phyloP scores from a whole-genome alignment of 2,797 vertebrate genomes.

The Lycodopsis pacificus region DNA sequence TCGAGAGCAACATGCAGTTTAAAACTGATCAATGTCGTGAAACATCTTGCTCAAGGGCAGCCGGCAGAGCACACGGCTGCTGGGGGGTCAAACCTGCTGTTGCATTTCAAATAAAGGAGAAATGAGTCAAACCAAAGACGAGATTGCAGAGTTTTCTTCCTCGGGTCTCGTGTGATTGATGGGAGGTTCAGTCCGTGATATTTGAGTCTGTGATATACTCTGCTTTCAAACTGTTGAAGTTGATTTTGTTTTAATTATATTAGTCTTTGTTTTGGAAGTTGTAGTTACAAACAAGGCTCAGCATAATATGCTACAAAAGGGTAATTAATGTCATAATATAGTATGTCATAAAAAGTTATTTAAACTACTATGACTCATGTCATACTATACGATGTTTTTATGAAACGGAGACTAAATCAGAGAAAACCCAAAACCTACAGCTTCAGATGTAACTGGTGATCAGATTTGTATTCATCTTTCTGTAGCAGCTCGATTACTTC shows the following conservation, averaged over 20 bases:
- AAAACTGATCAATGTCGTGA: slow-evolving; percentile 29
- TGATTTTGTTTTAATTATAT: too few relatives aligned
- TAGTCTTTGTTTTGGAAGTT: too few relatives aligned
- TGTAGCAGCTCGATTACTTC: not conserved
- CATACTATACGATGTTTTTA: too few relatives aligned
- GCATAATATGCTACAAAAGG: too few relatives aligned
- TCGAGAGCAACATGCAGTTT: slow-evolving; percentile 11
- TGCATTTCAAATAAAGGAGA: slow-evolving; percentile 63
- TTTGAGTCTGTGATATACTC: too few relatives aligned
- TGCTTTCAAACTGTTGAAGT: too few relatives aligned
- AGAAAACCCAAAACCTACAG: not conserved
- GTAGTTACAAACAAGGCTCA: too few relatives aligned
- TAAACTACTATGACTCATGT: too few relatives aligned
- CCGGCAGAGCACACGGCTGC: slow-evolving; percentile 34
- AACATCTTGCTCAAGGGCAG: slow-evolving; percentile 33
- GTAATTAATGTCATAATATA: not conserved
- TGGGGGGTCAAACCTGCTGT: slow-evolving; percentile 44
- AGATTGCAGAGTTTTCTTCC: slow-evolving; percentile 21
- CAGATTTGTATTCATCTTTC: not conserved
- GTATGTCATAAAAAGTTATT: too few relatives aligned
- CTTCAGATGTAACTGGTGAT: not conserved
- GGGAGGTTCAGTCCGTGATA: too few relatives aligned
- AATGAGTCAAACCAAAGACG: slow-evolving; percentile 14
- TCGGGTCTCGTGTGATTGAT: not conserved
- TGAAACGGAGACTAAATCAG: not conserved